Conservation (phyloP, 2,113 vertebrate species). For the human region GRCh38 chr3:10542501-10543000, state of each 20-base stretch:
- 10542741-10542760: background rate
- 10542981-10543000: background rate
- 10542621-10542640: background rate
- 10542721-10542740: background rate
- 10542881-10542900: background rate
- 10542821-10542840: background rate
- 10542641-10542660: background rate
- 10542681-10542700: background rate
- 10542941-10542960: background rate
- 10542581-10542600: background rate
- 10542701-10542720: background rate
- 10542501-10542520: background rate
- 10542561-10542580: background rate
- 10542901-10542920: background rate
- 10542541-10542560: background rate
- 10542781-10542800: background rate
- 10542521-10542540: background rate
- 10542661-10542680: background rate
- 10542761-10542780: conserved; percentile 25
- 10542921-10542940: background rate
- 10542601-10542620: background rate
- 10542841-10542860: background rate
- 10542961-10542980: background rate
- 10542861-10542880: background rate
- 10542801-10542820: background rate